Percentiles rank a stretch among this genome's conserved stretches.
phyloP scores from a whole-genome alignment of 2,888 invertebrate genomes.

The Anoncus sp. region DNA sequence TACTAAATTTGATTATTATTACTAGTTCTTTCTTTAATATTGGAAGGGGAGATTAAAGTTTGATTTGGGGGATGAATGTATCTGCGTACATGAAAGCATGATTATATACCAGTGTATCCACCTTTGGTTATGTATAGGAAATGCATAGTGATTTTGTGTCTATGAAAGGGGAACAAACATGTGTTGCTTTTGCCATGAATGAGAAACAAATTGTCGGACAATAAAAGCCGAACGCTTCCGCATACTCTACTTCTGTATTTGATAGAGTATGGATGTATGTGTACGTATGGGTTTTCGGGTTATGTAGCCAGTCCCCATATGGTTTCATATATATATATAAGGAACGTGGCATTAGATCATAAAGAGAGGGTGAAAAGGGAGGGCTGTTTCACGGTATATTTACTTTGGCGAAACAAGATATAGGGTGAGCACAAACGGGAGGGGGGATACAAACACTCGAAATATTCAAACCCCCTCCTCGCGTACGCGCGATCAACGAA shows the following conservation, averaged over 20 bases:
- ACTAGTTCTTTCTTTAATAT: conserved; percentile 11
- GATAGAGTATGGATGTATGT: conserved; percentile 14
- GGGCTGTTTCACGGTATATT: conserved; percentile 52
- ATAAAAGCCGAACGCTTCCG: conserved; percentile 56
- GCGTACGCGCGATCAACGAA: conserved; percentile 20
- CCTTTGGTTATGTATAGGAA: neutral
- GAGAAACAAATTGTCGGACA: conserved; percentile 67
- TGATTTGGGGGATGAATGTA: conserved; percentile 20
- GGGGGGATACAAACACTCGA: conserved; percentile 4
- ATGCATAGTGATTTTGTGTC: neutral
- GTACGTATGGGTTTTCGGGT: neutral
- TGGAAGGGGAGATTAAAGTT: conserved; percentile 11
- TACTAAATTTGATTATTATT: neutral
- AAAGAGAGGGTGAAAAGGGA: conserved; percentile 66
- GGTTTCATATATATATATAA: conserved; percentile 39
- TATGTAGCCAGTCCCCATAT: neutral
- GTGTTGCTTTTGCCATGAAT: conserved; percentile 58
- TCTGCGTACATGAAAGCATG: neutral
- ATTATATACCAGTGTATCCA: neutral
- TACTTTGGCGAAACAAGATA: conserved; percentile 43
- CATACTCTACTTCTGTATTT: conserved; percentile 10
- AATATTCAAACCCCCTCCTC: conserved; percentile 26
- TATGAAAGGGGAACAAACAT: conserved; percentile 27
- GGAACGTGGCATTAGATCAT: conserved; percentile 53
- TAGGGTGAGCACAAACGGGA: conserved; percentile 1